Evolutionary conservation across 2,888 invertebrate species (phyloP).

Genomic region (Neocrepidodera transversa): DNA sequence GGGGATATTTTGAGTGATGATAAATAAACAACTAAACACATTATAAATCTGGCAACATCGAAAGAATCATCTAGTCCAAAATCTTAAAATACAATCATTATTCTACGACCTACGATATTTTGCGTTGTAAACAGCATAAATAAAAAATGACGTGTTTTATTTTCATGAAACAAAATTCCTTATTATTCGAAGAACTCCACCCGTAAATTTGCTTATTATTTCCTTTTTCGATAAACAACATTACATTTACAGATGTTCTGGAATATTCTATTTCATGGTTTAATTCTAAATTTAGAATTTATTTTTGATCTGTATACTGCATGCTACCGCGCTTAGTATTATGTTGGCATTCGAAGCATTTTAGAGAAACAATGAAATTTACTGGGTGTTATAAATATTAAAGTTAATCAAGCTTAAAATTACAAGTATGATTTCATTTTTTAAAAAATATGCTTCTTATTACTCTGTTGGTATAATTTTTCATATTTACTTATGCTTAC

Average conservation of each 20-base stretch:
- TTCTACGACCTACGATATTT: background rate
- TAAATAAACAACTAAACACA: no score
- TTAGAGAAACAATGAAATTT: no score
- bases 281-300: slow-evolving; percentile 14
- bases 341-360: no score
- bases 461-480: no score
- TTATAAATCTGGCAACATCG: slow-evolving; percentile 2
- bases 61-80: slow-evolving; percentile 8
- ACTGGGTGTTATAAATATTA: no score
- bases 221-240: slow-evolving; percentile 5
- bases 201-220: slow-evolving; percentile 5
- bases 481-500: no score
- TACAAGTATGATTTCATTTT: no score
- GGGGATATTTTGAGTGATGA: no score
- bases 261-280: background rate
- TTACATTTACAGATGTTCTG: background rate
- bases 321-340: background rate
- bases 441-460: no score
- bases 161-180: slow-evolving; percentile 3
- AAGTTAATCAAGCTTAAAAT: no score
- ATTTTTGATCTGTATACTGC: slow-evolving; percentile 6
- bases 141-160: slow-evolving; percentile 18
- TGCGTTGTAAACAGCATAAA: slow-evolving; percentile 6
- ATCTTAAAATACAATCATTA: slow-evolving; percentile 9
- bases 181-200: slow-evolving; percentile 1